These are phyloP conservation scores for Barnardius zonarius DNA, from an alignment of 2,113 vertebrate genomes.

Conservation along the genomic window DNA sequence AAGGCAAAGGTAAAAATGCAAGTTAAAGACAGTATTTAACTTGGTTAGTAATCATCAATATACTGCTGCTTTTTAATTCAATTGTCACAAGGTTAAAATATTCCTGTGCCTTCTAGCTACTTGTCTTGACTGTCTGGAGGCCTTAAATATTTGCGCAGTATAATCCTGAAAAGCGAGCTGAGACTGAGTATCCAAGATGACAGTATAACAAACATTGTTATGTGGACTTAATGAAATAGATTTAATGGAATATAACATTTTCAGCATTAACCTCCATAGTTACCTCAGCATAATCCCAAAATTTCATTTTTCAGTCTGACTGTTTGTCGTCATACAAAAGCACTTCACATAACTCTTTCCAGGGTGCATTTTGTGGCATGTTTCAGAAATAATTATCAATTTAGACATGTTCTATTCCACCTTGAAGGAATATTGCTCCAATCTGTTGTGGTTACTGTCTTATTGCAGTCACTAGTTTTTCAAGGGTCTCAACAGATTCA, in stretches of 20 bases:
- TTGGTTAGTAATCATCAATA: not conserved
- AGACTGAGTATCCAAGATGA: not conserved
- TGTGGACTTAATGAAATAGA: not conserved
- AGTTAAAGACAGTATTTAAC: not conserved
- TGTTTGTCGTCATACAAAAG: not conserved
- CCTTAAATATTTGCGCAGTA: not conserved
- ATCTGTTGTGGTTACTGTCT: not conserved
- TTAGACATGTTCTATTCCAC: not conserved
- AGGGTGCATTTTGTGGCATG: not conserved
- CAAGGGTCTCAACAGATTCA: not conserved
- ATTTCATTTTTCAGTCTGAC: not conserved
- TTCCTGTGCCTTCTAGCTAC: not conserved
- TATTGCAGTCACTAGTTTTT: not conserved
- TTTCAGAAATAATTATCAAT: not conserved
- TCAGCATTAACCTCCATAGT: not conserved
- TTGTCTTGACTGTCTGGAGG: not conserved
- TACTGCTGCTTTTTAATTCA: not conserved
- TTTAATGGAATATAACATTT: not conserved
- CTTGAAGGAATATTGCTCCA: not conserved
- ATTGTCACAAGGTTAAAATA: not conserved
- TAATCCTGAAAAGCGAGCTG: not conserved
- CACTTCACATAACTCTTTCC: not conserved
- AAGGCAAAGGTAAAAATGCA: not conserved
- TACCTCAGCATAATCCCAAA: not conserved
- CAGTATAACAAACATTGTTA: not conserved